These are phyloP conservation scores for Psilanteris sp. DNA, from an alignment of 1,140 invertebrate genomes.

Conservation along the genomic window DNA sequence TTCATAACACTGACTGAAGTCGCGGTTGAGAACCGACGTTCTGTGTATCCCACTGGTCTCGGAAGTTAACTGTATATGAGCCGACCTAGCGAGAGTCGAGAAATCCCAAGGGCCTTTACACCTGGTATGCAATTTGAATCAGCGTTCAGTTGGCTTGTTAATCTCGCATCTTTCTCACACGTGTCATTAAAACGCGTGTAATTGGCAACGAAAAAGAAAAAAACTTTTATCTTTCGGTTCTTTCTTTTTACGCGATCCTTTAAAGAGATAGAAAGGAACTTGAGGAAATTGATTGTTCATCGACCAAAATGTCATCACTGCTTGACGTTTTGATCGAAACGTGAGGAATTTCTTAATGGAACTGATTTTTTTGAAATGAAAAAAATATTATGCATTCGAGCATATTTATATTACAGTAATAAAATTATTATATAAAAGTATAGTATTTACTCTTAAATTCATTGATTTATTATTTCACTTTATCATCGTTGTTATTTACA, in stretches of 20 bases:
- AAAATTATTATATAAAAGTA: too few relatives aligned
- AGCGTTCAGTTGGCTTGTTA: conserved; percentile 27
- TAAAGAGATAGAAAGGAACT: neutral
- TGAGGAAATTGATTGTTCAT: neutral
- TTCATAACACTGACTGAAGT: conserved; percentile 23
- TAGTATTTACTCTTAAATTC: too few relatives aligned
- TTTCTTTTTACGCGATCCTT: neutral
- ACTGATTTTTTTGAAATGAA: too few relatives aligned
- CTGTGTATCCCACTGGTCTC: conserved; percentile 27
- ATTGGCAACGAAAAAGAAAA: conserved; percentile 38
- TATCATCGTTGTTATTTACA: too few relatives aligned
- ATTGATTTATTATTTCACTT: too few relatives aligned
- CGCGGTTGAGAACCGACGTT: conserved; percentile 11
- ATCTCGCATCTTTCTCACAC: conserved; percentile 52
- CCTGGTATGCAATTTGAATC: conserved; percentile 50
- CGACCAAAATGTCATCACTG: conserved; percentile 26
- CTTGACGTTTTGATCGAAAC: conserved; percentile 8
- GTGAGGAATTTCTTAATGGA: conserved; percentile 21
- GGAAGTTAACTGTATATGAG: conserved; percentile 53
- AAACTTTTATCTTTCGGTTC: conserved; percentile 4
- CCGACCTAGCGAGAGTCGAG: conserved; percentile 9
- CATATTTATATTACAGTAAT: too few relatives aligned
- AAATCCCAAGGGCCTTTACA: conserved; percentile 33
- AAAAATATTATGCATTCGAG: too few relatives aligned
- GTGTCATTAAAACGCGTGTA: conserved; percentile 48